phyloP scores from a whole-genome alignment of 2,888 invertebrate genomes.

The Eilema griseolum region DNA sequence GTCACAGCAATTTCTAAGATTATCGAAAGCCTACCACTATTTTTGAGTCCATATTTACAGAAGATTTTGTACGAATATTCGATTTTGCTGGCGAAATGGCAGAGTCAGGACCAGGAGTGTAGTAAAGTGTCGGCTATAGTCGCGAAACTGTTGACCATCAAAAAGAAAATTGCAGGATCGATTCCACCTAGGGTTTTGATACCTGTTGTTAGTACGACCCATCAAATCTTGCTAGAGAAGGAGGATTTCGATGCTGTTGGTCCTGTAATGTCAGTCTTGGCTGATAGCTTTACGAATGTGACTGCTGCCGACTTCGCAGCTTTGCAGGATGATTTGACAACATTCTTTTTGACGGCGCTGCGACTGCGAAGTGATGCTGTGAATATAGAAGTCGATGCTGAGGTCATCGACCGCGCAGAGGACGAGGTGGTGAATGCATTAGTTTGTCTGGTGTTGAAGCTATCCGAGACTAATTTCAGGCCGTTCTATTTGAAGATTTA shows the following conservation, averaged over 20 bases:
- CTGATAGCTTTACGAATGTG: conserved; percentile 90
- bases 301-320: conserved; percentile 88
- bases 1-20: conserved; percentile 94
- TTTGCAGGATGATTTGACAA: conserved; percentile 89
- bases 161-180: conserved; percentile 89
- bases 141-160: conserved; percentile 87
- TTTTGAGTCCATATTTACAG: conserved; percentile 94
- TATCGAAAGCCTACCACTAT: conserved; percentile 92
- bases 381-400: conserved; percentile 65
- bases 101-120: conserved; percentile 77
- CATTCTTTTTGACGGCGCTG: conserved; percentile 91
- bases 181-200: conserved; percentile 92
- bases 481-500: conserved; percentile 95
- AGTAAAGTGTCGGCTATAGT: conserved; percentile 85
- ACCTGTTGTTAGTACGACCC: conserved; percentile 90
- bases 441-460: conserved; percentile 93
- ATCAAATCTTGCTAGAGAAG: conserved; percentile 87
- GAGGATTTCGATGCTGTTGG: conserved; percentile 88
- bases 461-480: conserved; percentile 95
- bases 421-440: conserved; percentile 91
- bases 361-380: conserved; percentile 88
- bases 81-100: conserved; percentile 85
- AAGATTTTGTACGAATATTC: conserved; percentile 90
- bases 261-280: conserved; percentile 91
- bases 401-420: conserved; percentile 89